These are phyloP conservation scores for Cyclophora albipunctata DNA, from an alignment of 2,888 invertebrate genomes.

Conservation along the genomic window DNA sequence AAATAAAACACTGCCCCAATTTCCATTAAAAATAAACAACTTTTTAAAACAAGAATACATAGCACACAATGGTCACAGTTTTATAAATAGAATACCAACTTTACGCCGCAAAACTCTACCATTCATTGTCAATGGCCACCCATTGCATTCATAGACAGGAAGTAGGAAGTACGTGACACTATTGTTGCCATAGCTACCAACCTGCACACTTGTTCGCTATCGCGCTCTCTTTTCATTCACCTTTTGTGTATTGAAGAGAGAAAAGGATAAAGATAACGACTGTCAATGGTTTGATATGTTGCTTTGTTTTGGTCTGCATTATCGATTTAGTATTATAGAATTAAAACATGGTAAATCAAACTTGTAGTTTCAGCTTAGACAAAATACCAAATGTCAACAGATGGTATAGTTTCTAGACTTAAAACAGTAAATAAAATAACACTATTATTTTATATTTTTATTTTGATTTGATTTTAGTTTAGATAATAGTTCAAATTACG, in stretches of 20 bases:
- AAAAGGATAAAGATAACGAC: conserved; percentile 1
- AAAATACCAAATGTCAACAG: too few relatives aligned
- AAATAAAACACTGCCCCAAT: too few relatives aligned
- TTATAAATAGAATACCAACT: conserved; percentile 6
- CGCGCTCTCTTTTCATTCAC: conserved; percentile 4
- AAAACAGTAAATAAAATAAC: too few relatives aligned
- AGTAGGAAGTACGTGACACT: conserved; percentile 59
- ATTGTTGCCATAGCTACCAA: conserved; percentile 45
- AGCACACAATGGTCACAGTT: not conserved
- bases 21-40: too few relatives aligned
- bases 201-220: conserved; percentile 10
- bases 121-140: conserved; percentile 33
- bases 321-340: not conserved
- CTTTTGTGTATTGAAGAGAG: not conserved
- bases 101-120: conserved; percentile 34
- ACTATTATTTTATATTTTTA: too few relatives aligned
- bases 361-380: too few relatives aligned
- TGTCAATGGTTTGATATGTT: not conserved
- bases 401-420: too few relatives aligned
- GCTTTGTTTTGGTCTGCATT: not conserved
- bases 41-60: too few relatives aligned
- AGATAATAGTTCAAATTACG: too few relatives aligned
- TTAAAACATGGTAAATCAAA: not conserved
- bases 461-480: too few relatives aligned
- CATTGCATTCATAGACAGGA: conserved; percentile 53